Percentiles rank a stretch among this genome's conserved stretches.
Conservation (phyloP, 2,113 vertebrate species). For the Pelecanoides urinatrix region DNA sequence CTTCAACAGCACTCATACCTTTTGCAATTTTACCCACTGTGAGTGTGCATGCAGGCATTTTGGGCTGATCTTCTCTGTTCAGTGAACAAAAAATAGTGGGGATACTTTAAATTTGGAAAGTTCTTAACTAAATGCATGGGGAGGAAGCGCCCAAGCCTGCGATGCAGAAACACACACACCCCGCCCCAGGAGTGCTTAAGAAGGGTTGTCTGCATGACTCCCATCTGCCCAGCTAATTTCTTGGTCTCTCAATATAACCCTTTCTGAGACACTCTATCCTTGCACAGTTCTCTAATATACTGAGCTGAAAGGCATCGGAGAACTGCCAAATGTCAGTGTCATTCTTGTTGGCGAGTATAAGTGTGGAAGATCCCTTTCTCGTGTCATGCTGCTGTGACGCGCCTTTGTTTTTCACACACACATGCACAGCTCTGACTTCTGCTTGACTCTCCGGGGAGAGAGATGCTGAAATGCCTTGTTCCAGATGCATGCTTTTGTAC, state of each 20-base stretch:
- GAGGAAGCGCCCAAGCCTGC: background rate
- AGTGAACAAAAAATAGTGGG: background rate
- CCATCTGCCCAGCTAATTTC: background rate
- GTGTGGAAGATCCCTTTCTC: background rate
- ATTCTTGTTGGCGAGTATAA: background rate
- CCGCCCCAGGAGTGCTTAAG: background rate
- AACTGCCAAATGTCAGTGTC: background rate
- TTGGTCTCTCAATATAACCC: background rate
- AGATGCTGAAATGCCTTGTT: background rate
- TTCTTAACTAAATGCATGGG: background rate
- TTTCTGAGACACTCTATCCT: background rate
- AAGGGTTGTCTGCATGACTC: background rate
- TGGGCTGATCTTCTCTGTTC: background rate
- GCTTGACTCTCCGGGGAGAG: background rate
- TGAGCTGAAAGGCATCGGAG: background rate
- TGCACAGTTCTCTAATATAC: background rate
- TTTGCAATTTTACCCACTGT: background rate
- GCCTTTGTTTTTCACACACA: background rate
- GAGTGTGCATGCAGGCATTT: accelerated
- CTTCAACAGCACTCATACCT: background rate
- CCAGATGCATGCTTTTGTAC: background rate
- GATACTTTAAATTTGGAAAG: background rate
- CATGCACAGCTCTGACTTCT: background rate
- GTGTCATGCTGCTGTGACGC: accelerated
- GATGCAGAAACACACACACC: background rate